A percentile compares a stretch with the other conserved stretches of the same genome.
These are phyloP conservation scores for Stenichneumon culpator DNA, from an alignment of 2,888 invertebrate genomes.

Conservation along the genomic window DNA sequence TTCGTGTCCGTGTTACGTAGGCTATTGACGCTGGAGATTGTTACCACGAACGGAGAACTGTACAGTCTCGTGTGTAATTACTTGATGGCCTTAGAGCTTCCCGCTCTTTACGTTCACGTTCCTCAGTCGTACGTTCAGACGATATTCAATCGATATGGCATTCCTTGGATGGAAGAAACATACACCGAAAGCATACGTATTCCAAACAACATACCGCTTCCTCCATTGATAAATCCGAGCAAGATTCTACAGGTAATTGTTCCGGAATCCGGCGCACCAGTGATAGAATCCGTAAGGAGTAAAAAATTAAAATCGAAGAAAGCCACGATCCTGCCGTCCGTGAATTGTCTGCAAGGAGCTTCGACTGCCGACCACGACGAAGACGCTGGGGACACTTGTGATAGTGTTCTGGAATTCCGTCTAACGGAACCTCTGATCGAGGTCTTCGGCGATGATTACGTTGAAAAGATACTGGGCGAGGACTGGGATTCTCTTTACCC, in stretches of 20 bases:
- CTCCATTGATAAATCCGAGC: constrained; percentile 9
- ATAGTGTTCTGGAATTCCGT: constrained; percentile 24
- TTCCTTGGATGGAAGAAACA: not conserved
- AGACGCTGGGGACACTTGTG: constrained; percentile 12
- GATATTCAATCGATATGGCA: not conserved
- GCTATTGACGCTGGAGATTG: constrained; percentile 35
- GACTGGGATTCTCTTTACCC: constrained; percentile 49
- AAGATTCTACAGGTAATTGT: not conserved
- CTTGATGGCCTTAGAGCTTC: constrained; percentile 52
- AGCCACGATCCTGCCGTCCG: constrained; percentile 42
- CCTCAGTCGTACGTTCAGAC: not conserved
- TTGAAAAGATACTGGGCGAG: constrained; percentile 55
- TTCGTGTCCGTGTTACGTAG: constrained; percentile 62
- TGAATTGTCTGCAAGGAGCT: constrained; percentile 45
- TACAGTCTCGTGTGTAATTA: constrained; percentile 50
- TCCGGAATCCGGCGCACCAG: constrained; percentile 6
- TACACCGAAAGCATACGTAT: not conserved
- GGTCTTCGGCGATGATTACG: constrained; percentile 57
- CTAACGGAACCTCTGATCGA: constrained; percentile 53
- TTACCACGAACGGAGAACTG: constrained; percentile 43
- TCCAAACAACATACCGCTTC: constrained; percentile 23
- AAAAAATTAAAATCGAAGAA: not conserved
- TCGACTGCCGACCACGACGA: not conserved
- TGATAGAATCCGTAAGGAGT: constrained; percentile 3
- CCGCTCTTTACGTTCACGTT: constrained; percentile 49